phyloP scores from a whole-genome alignment of 92 coral and sea anemone genomes.

The Porites rus region DNA sequence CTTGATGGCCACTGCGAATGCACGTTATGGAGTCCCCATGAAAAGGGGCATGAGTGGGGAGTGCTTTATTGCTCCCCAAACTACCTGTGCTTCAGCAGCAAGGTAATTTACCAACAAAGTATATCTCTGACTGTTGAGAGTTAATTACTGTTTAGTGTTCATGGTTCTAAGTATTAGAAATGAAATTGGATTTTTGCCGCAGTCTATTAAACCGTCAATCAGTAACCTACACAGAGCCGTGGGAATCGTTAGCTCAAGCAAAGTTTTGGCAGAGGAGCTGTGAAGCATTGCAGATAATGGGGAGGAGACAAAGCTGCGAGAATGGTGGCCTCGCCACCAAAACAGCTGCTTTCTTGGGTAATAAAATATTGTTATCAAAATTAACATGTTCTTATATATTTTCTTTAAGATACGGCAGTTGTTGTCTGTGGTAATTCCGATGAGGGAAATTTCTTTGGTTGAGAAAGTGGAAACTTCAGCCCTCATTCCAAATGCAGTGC shows the following conservation, averaged over 20 bases:
- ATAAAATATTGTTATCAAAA: too few species aligned
- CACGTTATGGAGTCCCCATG: constrained; percentile 97
- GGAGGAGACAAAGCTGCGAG: background rate
- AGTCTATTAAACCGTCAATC: too few species aligned
- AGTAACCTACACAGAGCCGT: too few species aligned
- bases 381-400: background rate
- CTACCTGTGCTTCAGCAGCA: constrained; percentile 92
- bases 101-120: constrained; percentile 40
- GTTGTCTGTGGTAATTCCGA: constrained; percentile 91
- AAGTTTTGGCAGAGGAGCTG: too few species aligned
- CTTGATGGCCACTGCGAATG: constrained; percentile 99
- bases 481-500: constrained; percentile 88
- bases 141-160: too few species aligned
- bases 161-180: too few species aligned
- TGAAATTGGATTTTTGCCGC: too few species aligned
- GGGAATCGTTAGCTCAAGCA: too few species aligned
- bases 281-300: background rate
- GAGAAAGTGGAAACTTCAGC: constrained; percentile 95
- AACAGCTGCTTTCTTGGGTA: background rate
- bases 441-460: constrained; percentile 95
- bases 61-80: constrained; percentile 95
- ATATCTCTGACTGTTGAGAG: too few species aligned
- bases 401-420: constrained; percentile 84
- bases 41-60: constrained; percentile 88
- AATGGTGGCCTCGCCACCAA: too few species aligned